Evolutionary conservation across 2,113 vertebrate genomes (phyloP).

Genomic region (Ceyx margarethae): DNA sequence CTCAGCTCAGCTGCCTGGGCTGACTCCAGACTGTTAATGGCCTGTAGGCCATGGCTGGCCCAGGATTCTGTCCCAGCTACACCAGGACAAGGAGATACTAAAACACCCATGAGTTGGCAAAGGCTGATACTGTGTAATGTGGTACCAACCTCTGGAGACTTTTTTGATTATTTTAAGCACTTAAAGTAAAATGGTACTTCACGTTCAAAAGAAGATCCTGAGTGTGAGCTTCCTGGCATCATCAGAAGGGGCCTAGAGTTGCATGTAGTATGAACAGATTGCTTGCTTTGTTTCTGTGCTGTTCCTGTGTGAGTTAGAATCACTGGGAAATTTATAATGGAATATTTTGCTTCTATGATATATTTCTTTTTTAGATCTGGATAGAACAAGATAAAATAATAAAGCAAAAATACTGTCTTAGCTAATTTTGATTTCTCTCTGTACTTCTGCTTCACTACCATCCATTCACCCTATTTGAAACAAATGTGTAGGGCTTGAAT

Average conservation of each 20-base stretch:
- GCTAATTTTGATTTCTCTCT: not conserved
- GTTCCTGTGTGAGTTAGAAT: not conserved
- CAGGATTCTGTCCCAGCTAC: not conserved
- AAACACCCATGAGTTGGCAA: not conserved
- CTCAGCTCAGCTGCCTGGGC: not conserved
- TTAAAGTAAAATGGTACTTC: not conserved
- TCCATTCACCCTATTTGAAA: not conserved
- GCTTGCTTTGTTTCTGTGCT: not conserved
- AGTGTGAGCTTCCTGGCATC: not conserved
- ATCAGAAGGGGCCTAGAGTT: not conserved
- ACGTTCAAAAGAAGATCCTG: not conserved
- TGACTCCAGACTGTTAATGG: too few relatives aligned
- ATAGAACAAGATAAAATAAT: not conserved
- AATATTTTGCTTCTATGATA: not conserved
- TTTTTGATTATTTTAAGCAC: not conserved
- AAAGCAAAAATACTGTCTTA: not conserved
- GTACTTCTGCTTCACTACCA: not conserved
- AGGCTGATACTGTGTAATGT: not conserved
- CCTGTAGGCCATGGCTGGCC: not conserved
- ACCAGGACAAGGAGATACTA: not conserved
- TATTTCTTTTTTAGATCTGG: not conserved
- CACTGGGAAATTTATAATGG: not conserved
- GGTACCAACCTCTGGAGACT: not conserved
- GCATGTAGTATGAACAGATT: not conserved
- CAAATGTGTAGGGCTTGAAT: not conserved